Conservation (phyloP, 2,797 vertebrate genomes). For the Danionella dracula region DNA sequence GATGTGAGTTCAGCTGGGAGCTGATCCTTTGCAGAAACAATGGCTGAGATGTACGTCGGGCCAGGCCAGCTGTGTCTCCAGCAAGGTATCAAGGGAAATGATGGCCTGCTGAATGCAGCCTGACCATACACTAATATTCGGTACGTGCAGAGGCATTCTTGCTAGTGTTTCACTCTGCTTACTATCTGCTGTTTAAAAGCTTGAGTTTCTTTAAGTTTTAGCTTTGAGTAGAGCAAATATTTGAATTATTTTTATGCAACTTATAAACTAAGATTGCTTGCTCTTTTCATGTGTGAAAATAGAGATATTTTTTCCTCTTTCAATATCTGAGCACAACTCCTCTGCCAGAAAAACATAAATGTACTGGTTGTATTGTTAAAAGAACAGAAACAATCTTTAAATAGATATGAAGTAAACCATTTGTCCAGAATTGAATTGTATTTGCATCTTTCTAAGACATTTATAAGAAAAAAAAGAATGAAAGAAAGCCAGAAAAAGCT, state of each 20-base stretch:
- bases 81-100: conserved; percentile 40
- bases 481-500: no score
- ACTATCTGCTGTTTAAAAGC: neutral
- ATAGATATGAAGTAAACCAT: conserved; percentile 50
- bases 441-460: conserved; percentile 24
- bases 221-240: neutral
- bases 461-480: conserved; percentile 42
- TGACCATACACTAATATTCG: conserved; percentile 25
- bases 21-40: conserved; percentile 46
- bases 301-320: neutral
- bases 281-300: neutral
- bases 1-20: conserved; percentile 48
- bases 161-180: no score
- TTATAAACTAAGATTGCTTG: neutral
- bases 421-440: conserved; percentile 44
- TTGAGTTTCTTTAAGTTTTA: no score
- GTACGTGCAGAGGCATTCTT: no score
- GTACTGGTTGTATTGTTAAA: conserved; percentile 49
- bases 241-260: neutral
- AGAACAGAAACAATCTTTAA: conserved; percentile 56
- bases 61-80: conserved; percentile 26
- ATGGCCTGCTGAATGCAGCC: conserved; percentile 32
- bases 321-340: conserved; percentile 35
- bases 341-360: conserved; percentile 53
- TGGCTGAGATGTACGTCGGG: conserved; percentile 23